Base-by-base conservation (phyloP, 2,888 invertebrate species). In the Amiota communis region DNA sequence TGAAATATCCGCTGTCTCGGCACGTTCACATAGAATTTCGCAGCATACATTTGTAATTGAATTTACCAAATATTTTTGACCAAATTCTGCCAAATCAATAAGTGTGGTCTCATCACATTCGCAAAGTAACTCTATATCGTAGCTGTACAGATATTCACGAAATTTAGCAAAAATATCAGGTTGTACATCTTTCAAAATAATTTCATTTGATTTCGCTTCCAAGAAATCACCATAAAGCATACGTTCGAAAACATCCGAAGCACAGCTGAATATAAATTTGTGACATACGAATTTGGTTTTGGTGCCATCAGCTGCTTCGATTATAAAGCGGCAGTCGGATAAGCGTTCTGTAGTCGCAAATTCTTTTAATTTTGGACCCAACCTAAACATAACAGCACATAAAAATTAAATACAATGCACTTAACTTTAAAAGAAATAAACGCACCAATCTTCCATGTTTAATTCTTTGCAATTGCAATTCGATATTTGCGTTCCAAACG, bases 171-270 rank as follows among this genome's bases (percentile, higher is more conserved):
- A 78, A 10, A 73, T n/a, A 1, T 72, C 64, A 8, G 73, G 68
- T 0, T 76, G 64, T 4, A 78, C 76, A 56, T 77, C 73, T 2
- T 53, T 61, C 1, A 78, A 13, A 1, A 36, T 56, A 1, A 78
- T 72, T 2, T 71, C 59, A 0, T 70, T 72, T 15, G 49, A 72
- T 0, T 17, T 61, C 23, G 74, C 68, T 71, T 78, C 79, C 10
- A 64, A 51, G 2, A 70, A 78, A 11, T 59, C 72, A 0, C 77
- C 78, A 4, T 53, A 78, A 2, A 78, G 73, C 78, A 78, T 78
- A 10, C 75, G 75, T 10, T 76, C 73, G 15, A 78, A 78, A 1
- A 74, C 77, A 0, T 78, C 75, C 0, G 78, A 78, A 64, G 79
- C 77, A 1, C 72, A 68, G 47, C 75, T 72, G 0, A 78, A 67